Evolutionary conservation across 2,888 invertebrate species (phyloP).

Genomic region (Fissipunctia ypsillon): DNA sequence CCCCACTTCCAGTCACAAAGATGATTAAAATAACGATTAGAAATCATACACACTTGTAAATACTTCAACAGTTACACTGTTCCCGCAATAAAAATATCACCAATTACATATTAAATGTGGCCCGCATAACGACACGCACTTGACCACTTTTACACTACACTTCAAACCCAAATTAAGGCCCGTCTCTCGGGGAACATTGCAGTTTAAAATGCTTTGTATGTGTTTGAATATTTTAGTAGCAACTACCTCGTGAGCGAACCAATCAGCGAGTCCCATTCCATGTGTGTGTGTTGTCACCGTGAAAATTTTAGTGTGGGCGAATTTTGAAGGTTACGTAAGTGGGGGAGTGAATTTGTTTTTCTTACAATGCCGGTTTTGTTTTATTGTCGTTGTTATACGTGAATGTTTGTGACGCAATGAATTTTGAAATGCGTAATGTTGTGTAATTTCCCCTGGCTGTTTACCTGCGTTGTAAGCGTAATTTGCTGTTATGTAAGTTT

Average conservation of each 20-base stretch:
- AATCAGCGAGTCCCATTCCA: constrained; percentile 57
- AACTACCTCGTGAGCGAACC: constrained; percentile 61
- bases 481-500: constrained; percentile 43
- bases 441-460: constrained; percentile 33
- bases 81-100: constrained; percentile 37
- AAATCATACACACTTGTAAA: constrained; percentile 1
- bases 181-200: constrained; percentile 63
- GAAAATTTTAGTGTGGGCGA: constrained; percentile 50
- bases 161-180: constrained; percentile 69
- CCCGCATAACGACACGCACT: constrained; percentile 61
- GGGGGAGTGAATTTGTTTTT: constrained; percentile 56
- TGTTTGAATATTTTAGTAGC: constrained; percentile 70
- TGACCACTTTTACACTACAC: constrained; percentile 68
- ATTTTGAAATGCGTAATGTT: constrained; percentile 47
- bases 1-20: too few relatives aligned
- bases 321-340: constrained; percentile 55
- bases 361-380: constrained; percentile 57
- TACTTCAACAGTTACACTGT: background rate
- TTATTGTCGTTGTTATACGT: constrained; percentile 20
- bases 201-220: constrained; percentile 68
- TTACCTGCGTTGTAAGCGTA: constrained; percentile 39
- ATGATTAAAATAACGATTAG: background rate
- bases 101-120: constrained; percentile 58
- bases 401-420: constrained; percentile 51
- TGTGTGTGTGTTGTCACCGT: constrained; percentile 61